These are phyloP conservation scores for Epinotia ramella DNA, from an alignment of 2,888 invertebrate genomes.

Conservation along the genomic window DNA sequence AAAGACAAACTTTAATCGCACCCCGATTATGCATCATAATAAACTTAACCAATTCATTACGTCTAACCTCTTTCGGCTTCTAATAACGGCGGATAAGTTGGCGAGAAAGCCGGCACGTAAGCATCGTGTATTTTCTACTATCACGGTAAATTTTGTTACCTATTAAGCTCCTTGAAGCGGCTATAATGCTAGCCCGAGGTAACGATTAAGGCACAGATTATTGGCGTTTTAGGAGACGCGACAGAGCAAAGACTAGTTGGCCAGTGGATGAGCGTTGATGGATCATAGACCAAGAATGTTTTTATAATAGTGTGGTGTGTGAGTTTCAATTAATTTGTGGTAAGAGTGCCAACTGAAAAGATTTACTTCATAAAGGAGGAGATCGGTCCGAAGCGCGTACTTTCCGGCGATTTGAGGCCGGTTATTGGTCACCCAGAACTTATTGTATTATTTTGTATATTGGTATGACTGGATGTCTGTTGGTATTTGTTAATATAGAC, in stretches of 20 bases:
- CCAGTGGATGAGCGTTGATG: too few species aligned
- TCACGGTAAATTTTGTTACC: slow-evolving; percentile 84
- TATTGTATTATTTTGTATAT: too few species aligned
- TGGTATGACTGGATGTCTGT: too few species aligned
- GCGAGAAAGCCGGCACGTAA: slow-evolving; percentile 75
- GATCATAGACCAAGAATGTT: too few species aligned
- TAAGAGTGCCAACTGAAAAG: too few species aligned
- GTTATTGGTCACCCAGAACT: too few species aligned
- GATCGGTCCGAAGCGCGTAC: too few species aligned
- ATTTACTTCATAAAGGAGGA: too few species aligned
- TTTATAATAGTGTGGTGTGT: too few species aligned
- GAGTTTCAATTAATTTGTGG: too few species aligned
- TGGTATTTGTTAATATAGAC: too few species aligned
- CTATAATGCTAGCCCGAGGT: slow-evolving; percentile 84
- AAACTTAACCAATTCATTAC: slow-evolving; percentile 35
- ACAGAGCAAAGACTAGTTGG: slow-evolving; percentile 24
- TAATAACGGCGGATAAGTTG: slow-evolving; percentile 76
- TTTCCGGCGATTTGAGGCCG: too few species aligned
- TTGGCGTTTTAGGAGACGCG: slow-evolving; percentile 54
- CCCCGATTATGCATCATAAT: slow-evolving; percentile 38
- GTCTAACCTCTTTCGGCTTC: slow-evolving; percentile 51
- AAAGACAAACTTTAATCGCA: slow-evolving; percentile 7
- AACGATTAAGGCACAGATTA: slow-evolving; percentile 81
- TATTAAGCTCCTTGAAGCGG: slow-evolving; percentile 84
- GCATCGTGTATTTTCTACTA: slow-evolving; percentile 82